Evolutionary conservation across 2,888 invertebrate species (phyloP), one percentile per base, ranked within the genome.

Genomic region (Erannis defoliaria): DNA sequence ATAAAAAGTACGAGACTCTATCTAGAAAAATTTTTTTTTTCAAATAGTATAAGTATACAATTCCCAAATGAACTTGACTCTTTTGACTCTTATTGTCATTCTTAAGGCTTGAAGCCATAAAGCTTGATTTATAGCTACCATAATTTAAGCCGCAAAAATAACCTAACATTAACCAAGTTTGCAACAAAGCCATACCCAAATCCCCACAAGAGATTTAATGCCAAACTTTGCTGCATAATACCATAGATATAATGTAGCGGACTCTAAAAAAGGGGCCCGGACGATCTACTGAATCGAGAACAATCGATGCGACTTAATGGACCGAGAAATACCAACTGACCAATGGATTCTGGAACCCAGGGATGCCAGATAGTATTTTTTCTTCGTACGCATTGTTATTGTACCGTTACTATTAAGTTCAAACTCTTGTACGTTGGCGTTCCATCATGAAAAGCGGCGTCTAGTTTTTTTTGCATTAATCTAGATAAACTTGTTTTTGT

Each of bases 271-370:
- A 68, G 64, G 61, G 72, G 74, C 58, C 57, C 49, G 66, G 69
- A 77, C 77, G 75, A 75, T 70, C 64, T 71, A 74, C 64, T 73
- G 79, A 77, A 76, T 72, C 81, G 76, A 68, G 80, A 80, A 76
- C 82, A 80, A 86, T 86, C 84, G 85, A 86, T 86, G 83, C 73
- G 80, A 86, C 85, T 85, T 72, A 89, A 89, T 90, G 88, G 84
- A 81, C 78, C 82, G 88, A 76, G 80, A 87, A 87, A 88, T 87
- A 75, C 81, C 79, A 71, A 75, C 79, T 86, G 86, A 86, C 88
- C 87, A 79, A 76, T 56, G 59, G 71, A 73, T 74, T 80, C 71
- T 31, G 46, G 29, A 31, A 18, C 19, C 31, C 19, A 46, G 46
- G 46, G 46, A 10, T 46, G 46, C 5, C 46, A n/a, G 18, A 26